These are phyloP conservation scores for Ceratosolen solmsi DNA, from an alignment of 1,140 invertebrate genomes.

Conservation along the genomic window DNA sequence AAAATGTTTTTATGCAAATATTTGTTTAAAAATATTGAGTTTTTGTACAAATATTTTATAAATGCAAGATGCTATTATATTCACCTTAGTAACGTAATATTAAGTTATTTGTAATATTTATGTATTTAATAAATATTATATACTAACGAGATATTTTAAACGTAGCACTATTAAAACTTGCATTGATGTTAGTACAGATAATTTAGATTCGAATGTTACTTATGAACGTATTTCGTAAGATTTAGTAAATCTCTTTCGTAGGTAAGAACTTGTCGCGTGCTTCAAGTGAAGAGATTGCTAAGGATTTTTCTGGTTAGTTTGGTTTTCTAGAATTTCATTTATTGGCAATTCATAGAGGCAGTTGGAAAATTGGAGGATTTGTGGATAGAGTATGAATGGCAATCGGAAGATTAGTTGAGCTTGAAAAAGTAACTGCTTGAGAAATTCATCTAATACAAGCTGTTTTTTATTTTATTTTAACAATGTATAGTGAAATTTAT, in stretches of 20 bases:
- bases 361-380: not conserved
- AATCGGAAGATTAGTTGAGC: not conserved
- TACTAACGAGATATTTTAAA: conserved; percentile 60
- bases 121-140: no score
- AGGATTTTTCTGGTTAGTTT: not conserved
- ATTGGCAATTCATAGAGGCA: not conserved
- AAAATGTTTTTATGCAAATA: no score
- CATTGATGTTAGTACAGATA: conserved; percentile 5
- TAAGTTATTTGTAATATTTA: no score
- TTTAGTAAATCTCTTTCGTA: conserved; percentile 1
- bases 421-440: not conserved
- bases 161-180: conserved; percentile 64
- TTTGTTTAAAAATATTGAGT: no score
- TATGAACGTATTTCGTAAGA: conserved; percentile 16
- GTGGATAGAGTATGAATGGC: not conserved
- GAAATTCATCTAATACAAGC: not conserved
- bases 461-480: not conserved
- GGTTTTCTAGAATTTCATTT: conserved; percentile 10
- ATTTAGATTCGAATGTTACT: conserved; percentile 7
- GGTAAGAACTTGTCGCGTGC: not conserved
- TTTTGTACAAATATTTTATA: no score
- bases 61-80: no score
- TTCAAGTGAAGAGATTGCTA: not conserved
- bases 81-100: no score
- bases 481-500: not conserved